A percentile compares a stretch with the other conserved stretches of the same genome.
These are phyloP conservation scores for Pangasius djambal DNA, from an alignment of 2,797 vertebrate species.

Conservation along the genomic window DNA sequence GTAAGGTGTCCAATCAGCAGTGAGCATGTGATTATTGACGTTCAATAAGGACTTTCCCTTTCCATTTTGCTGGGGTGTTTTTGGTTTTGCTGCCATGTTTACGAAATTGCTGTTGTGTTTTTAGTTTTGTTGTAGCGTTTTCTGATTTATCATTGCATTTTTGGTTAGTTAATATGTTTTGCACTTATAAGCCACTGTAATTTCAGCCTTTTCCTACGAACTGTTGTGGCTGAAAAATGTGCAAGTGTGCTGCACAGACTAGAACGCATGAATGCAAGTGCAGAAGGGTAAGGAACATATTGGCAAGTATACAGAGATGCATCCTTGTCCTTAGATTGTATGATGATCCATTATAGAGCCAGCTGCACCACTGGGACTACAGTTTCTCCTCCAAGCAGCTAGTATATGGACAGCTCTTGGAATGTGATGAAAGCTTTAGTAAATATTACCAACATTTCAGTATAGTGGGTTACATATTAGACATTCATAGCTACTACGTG, in stretches of 20 bases:
- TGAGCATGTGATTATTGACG: background rate
- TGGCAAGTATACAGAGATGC: background rate
- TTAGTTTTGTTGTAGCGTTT: background rate
- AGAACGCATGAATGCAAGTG: background rate
- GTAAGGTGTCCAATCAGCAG: background rate
- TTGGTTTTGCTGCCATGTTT: background rate
- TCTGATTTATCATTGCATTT: background rate
- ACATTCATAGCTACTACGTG: background rate
- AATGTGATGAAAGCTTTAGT: slow-evolving; percentile 6
- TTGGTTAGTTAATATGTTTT: background rate
- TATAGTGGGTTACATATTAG: background rate
- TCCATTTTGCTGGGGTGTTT: background rate
- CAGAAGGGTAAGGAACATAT: background rate
- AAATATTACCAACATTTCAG: background rate
- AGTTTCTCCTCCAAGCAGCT: background rate
- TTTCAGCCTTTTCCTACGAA: background rate
- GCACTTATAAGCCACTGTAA: background rate
- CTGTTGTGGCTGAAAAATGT: background rate
- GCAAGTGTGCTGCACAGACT: background rate
- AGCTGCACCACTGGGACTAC: background rate
- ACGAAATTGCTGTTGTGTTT: background rate
- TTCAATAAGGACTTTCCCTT: background rate
- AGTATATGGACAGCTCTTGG: background rate
- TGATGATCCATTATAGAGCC: background rate
- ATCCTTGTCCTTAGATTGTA: background rate